Conservation (phyloP, 2,797 vertebrate species). For the Scolopax bukidnonensis region DNA sequence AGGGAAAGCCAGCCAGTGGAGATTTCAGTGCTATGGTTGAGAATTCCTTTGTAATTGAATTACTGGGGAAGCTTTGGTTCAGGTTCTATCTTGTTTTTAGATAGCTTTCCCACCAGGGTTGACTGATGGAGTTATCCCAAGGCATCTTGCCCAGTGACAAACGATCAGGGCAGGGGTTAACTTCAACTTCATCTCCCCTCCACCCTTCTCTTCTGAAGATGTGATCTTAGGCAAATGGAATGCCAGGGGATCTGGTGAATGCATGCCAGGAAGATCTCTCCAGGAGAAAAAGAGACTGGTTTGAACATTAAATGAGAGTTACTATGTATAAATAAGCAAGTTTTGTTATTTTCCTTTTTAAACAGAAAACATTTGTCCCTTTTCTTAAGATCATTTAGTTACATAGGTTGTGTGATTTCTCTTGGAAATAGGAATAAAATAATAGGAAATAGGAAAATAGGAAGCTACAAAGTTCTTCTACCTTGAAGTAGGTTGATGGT, state of each 20-base stretch:
- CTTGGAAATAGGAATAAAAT: no score
- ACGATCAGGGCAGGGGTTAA: constrained; percentile 49
- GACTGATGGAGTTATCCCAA: constrained; percentile 18
- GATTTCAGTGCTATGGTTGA: background rate
- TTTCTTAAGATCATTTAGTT: background rate
- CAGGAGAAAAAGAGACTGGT: background rate
- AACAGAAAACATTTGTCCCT: background rate
- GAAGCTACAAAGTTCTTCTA: constrained; percentile 8
- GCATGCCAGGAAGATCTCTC: background rate
- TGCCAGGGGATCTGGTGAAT: constrained; percentile 30
- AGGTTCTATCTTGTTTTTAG: constrained; percentile 34
- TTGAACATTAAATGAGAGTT: background rate
- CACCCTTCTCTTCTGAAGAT: constrained; percentile 47
- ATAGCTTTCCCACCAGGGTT: constrained; percentile 10
- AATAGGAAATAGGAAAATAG: no score
- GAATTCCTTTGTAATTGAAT: constrained; percentile 60
- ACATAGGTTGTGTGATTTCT: background rate
- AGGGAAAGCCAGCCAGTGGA: background rate
- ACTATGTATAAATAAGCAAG: background rate
- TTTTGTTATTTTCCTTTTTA: background rate
- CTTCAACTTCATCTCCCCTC: constrained; percentile 39
- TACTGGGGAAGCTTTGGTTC: constrained; percentile 12
- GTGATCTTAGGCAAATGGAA: constrained; percentile 62
- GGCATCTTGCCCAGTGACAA: constrained; percentile 7
- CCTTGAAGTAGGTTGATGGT: constrained; percentile 37